A percentile compares a stretch with the other conserved stretches of the same genome.
phyloP scores from a whole-genome alignment of 1,140 invertebrate genomes.

The Tribolium madens region DNA sequence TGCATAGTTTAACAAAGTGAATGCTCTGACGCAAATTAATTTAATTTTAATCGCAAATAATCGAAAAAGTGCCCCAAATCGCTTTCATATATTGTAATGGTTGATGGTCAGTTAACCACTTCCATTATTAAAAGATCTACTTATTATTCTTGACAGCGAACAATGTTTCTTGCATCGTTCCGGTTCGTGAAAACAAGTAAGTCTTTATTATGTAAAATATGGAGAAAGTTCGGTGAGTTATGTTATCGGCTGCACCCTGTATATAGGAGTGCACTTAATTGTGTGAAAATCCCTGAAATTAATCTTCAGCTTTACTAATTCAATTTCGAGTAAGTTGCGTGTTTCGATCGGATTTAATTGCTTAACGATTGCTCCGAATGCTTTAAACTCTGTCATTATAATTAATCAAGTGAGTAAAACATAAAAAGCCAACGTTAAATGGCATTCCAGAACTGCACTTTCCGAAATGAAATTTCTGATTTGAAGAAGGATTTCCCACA shows the following conservation, averaged over 20 bases:
- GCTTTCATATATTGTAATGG: neutral
- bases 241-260: no score
- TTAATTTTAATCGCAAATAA: neutral
- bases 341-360: conserved; percentile 26
- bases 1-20: neutral
- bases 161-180: no score
- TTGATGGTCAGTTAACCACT: neutral
- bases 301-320: neutral
- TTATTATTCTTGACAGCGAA: no score
- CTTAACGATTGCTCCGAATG: neutral
- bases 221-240: neutral
- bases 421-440: conserved; percentile 15
- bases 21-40: neutral
- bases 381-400: conserved; percentile 24
- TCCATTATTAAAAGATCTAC: no score
- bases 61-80: neutral
- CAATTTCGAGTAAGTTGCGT: conserved; percentile 13
- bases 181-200: no score
- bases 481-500: neutral
- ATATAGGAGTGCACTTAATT: neutral
- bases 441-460: neutral
- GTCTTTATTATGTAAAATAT: neutral
- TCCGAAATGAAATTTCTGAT: neutral
- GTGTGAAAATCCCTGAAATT: conserved; percentile 11
- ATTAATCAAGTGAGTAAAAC: conserved; percentile 26